Evolutionary conservation across 2,888 invertebrate genomes (phyloP).

Genomic region (Philhelius pedissequus): DNA sequence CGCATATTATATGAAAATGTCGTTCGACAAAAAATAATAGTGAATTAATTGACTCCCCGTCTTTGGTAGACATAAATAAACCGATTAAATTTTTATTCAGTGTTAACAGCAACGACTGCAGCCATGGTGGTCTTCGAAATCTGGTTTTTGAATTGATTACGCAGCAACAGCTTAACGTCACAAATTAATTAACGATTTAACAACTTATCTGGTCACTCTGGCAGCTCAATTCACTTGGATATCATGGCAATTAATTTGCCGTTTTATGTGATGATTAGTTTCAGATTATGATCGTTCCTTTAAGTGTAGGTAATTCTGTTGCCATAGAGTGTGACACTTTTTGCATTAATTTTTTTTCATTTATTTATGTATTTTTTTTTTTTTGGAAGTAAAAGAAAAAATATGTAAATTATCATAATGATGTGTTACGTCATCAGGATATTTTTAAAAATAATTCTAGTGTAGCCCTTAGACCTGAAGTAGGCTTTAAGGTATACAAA

Average conservation of each 20-base stretch:
- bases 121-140: constrained; percentile 57
- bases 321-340: constrained; percentile 28
- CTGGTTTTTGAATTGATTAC: constrained; percentile 67
- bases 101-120: constrained; percentile 52
- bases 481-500: background rate
- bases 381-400: background rate
- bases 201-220: constrained; percentile 68
- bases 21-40: constrained; percentile 51
- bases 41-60: constrained; percentile 67
- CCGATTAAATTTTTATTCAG: constrained; percentile 67
- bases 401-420: constrained; percentile 41
- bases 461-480: no score
- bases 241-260: constrained; percentile 65
- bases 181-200: constrained; percentile 68
- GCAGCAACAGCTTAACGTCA: constrained; percentile 68
- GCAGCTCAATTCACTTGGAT: constrained; percentile 67
- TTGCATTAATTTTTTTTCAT: background rate
- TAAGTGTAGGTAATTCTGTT: constrained; percentile 9
- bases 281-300: constrained; percentile 52
- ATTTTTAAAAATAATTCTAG: background rate
- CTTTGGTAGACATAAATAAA: constrained; percentile 65
- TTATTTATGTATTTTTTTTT: background rate
- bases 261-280: constrained; percentile 64
- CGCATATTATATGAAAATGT: background rate
- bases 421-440: constrained; percentile 50